phyloP scores from a whole-genome alignment of 2,888 invertebrate species.

The Acanthosepion esculentum region DNA sequence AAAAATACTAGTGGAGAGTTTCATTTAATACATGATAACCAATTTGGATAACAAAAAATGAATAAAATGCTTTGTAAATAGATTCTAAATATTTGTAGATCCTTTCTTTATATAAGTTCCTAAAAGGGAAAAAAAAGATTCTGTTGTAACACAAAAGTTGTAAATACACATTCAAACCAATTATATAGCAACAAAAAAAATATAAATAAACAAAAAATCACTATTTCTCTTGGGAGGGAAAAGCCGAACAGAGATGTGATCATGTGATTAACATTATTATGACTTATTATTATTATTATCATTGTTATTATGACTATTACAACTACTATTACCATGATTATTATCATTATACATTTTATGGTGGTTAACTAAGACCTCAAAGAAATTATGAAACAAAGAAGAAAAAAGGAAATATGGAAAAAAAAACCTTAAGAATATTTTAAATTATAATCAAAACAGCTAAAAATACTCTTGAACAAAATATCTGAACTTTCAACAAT shows the following conservation, averaged over 20 bases:
- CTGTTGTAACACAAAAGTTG: neutral
- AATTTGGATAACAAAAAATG: neutral
- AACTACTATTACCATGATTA: neutral
- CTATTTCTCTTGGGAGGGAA: neutral
- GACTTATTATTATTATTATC: neutral
- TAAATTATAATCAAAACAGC: constrained; percentile 8
- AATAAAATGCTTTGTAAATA: neutral
- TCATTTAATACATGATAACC: neutral
- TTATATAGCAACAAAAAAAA: neutral
- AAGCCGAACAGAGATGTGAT: neutral
- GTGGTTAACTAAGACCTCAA: neutral
- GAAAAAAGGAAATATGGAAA: neutral
- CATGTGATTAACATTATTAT: neutral
- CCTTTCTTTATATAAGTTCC: neutral
- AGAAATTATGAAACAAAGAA: neutral
- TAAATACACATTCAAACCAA: neutral
- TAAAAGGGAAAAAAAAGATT: neutral
- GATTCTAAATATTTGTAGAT: neutral
- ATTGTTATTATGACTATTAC: neutral
- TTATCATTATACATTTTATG: constrained; percentile 33
- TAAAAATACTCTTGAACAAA: neutral
- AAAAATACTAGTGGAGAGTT: neutral
- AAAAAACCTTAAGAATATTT: neutral
- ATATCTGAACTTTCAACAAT: neutral
- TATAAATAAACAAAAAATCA: neutral